These are phyloP conservation scores for Cynopterus sphinx DNA, from an alignment of 2,797 vertebrate species.

Conservation along the genomic window DNA sequence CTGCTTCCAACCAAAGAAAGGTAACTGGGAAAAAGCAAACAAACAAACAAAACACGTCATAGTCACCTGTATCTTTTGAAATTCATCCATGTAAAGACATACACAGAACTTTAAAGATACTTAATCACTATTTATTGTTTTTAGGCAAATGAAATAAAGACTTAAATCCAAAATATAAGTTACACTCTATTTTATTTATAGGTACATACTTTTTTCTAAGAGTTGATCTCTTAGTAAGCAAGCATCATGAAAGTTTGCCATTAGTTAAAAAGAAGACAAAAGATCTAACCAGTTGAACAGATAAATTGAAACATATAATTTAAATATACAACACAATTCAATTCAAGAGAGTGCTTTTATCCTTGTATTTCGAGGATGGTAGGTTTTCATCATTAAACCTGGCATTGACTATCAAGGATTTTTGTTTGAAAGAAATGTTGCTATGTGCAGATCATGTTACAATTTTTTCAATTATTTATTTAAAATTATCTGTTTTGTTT, in stretches of 20 bases:
- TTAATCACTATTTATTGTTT: not conserved
- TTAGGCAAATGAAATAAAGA: not conserved
- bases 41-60: not conserved
- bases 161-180: not conserved
- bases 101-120: not conserved
- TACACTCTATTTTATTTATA: not conserved
- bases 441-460: not conserved
- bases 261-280: not conserved
- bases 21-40: not conserved
- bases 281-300: not conserved
- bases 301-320: not conserved
- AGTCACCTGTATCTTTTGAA: not conserved
- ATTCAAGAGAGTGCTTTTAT: not conserved
- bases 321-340: not conserved
- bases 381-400: not conserved
- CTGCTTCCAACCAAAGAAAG: not conserved
- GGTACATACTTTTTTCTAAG: not conserved
- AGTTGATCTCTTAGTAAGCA: not conserved
- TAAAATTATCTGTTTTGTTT: not conserved
- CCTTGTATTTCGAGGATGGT: not conserved
- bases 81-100: not conserved
- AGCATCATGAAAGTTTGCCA: not conserved
- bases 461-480: not conserved
- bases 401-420: not conserved
- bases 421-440: not conserved